Base-by-base conservation (phyloP, 2,113 vertebrate genomes). In the Prochilodus magdalenae region DNA sequence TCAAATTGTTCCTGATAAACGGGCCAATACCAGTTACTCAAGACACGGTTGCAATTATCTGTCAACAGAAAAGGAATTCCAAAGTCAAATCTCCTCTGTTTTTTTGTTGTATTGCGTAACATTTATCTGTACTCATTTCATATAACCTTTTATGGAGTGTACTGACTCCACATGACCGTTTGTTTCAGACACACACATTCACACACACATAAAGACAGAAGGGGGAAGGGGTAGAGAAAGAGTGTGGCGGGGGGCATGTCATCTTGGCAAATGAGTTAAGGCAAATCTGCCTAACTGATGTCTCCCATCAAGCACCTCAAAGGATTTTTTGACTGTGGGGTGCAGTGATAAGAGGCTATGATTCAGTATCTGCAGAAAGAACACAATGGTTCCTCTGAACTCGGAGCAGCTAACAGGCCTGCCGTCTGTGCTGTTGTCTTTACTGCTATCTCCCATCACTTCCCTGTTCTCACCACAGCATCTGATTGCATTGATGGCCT, bases 301-400 rank as follows among this genome's bases (percentile, higher is more conserved):
- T 67, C 62, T 69, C 33, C 33, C 33, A 47, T 75, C 24, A 15
- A 72, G 66, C 49, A 66, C 66, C 88, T 89, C 80, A 85, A 79
- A 88, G 82, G 81, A 79, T 76, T 74, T 85, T 90, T 90, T 91
- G 89, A 90, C 83, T 88, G 84, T 87, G 84, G 85, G 84, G 49
- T 80, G 75, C 44, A 75, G 27, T 82, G 90, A 91, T 92, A 91
- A 91, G 86, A 53, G 63, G 1, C 80, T 49, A 77, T 73, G 18
- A 87, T 87, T 86, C 76, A 75, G 69, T 89, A 89, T 90, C 89
- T 87, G 29, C 82, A 77, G 81, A 74, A 83, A 75, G 80, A 89
- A 90, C 79, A 92, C 89, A 94, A 92, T 91, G 83, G 84, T 55
- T 83, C 77, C 70, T 91, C 73, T 92, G 84, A 89, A 69, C 73